A percentile compares a stretch with the other conserved stretches of the same genome.
These are phyloP conservation scores for Gopherus flavomarginatus DNA, from an alignment of 2,113 vertebrate species.

Conservation along the genomic window DNA sequence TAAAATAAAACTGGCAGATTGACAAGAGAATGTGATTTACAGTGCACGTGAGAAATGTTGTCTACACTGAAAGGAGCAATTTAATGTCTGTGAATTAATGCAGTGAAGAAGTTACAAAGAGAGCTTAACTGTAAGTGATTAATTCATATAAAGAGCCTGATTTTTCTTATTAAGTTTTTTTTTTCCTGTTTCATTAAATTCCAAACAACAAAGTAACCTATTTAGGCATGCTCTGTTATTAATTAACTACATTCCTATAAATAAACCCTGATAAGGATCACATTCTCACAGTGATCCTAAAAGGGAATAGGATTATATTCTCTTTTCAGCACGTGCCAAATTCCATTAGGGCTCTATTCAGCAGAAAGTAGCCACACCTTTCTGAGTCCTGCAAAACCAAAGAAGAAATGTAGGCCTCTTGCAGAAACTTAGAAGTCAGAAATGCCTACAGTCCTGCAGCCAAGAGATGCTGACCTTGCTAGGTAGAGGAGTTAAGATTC, in stretches of 20 bases:
- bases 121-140: constrained; percentile 39
- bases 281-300: not conserved
- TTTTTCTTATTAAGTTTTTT: constrained; percentile 30
- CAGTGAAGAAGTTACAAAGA: constrained; percentile 26
- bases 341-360: not conserved
- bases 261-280: not conserved
- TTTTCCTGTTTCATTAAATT: constrained; percentile 38
- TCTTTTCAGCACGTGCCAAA: not conserved
- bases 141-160: constrained; percentile 36
- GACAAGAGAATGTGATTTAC: constrained; percentile 47
- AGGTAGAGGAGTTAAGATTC: not conserved
- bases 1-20: constrained; percentile 45
- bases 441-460: not conserved
- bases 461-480: not conserved
- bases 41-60: not conserved
- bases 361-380: not conserved
- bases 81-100: constrained; percentile 39
- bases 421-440: not conserved
- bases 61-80: not conserved
- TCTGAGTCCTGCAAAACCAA: not conserved
- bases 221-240: constrained; percentile 46
- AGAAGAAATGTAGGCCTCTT: not conserved
- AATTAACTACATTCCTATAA: constrained; percentile 31
- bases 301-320: not conserved
- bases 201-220: constrained; percentile 33